These are phyloP conservation scores for Brachionus koreanus DNA, from an alignment of 1,140 invertebrate genomes.

Conservation along the genomic window DNA sequence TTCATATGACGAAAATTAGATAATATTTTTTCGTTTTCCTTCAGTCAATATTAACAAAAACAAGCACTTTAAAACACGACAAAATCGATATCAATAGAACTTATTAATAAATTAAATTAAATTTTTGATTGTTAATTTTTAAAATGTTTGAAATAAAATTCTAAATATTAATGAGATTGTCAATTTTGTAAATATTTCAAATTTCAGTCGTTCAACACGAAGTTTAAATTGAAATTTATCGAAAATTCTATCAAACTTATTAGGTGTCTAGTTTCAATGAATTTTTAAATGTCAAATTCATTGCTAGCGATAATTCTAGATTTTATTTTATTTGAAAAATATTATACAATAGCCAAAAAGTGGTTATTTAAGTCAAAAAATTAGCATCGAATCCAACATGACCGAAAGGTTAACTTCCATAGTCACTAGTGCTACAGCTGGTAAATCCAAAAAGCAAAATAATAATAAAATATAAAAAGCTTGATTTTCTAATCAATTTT, in stretches of 20 bases:
- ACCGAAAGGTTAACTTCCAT: not conserved
- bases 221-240: not conserved
- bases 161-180: slow-evolving; percentile 33
- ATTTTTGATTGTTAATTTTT: slow-evolving; percentile 7
- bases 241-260: not conserved
- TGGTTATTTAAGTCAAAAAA: not conserved
- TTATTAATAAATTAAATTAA: slow-evolving; percentile 24
- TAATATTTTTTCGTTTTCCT: not conserved
- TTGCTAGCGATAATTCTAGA: not conserved
- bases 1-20: slow-evolving; percentile 12
- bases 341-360: not conserved
- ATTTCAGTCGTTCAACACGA: not conserved
- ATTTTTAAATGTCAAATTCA: not conserved
- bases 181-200: not conserved
- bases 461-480: not conserved
- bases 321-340: too few relatives aligned
- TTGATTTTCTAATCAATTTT: not conserved
- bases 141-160: slow-evolving; percentile 25
- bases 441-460: not conserved
- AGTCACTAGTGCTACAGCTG: slow-evolving; percentile 20
- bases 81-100: slow-evolving; percentile 19
- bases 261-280: not conserved
- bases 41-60: slow-evolving; percentile 10
- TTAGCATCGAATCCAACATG: not conserved
- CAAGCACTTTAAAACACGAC: not conserved